Conservation (phyloP, 1,140 invertebrate genomes). For the Centruroides sculpturatus region DNA sequence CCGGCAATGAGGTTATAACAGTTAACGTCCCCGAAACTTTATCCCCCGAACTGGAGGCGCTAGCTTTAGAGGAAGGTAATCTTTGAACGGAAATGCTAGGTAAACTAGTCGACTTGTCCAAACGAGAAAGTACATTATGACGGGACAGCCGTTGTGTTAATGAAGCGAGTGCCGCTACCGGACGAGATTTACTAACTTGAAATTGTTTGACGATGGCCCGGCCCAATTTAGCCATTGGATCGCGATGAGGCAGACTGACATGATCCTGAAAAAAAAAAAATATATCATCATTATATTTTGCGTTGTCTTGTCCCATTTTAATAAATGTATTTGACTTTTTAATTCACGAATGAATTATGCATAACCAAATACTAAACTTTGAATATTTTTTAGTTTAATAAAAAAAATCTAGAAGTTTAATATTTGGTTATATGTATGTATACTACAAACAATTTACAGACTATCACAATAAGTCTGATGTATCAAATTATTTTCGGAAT, state of each 20-base stretch:
- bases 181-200: slow-evolving; percentile 10
- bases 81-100: slow-evolving; percentile 4
- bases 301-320: no score
- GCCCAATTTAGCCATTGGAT: slow-evolving; percentile 8
- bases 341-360: no score
- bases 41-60: slow-evolving; percentile 37
- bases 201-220: slow-evolving; percentile 12
- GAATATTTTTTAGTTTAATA: no score
- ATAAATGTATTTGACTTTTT: no score
- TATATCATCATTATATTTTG: no score
- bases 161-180: slow-evolving; percentile 10
- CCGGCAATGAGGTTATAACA: no score
- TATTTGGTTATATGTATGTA: no score
- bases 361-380: no score
- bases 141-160: slow-evolving; percentile 8
- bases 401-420: no score
- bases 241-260: background rate
- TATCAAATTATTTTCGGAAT: no score
- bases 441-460: no score
- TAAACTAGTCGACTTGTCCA: slow-evolving; percentile 11
- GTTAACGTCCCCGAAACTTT: slow-evolving; percentile 78
- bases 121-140: slow-evolving; percentile 1
- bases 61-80: slow-evolving; percentile 7
- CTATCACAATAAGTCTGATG: no score
- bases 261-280: slow-evolving; percentile 1